Base-by-base conservation (phyloP, 2,888 invertebrate genomes). In the Fragum sueziense region DNA sequence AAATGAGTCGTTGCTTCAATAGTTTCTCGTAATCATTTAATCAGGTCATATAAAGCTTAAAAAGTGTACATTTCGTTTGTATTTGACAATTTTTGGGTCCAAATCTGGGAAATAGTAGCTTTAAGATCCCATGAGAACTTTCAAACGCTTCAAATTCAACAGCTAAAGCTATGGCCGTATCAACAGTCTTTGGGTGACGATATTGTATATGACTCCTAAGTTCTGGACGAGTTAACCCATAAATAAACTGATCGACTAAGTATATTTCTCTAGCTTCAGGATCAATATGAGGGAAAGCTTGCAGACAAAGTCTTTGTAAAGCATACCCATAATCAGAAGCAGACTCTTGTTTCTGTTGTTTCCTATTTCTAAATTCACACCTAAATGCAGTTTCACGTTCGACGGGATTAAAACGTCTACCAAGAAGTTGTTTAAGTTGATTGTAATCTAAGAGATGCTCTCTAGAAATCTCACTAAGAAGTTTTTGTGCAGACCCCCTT, bases 81-180 rank as follows among this genome's bases (percentile, higher is more conserved):
- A n/a, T n/a, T n/a, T n/a, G n/a, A n/a, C n/a, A n/a, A n/a, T n/a
- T n/a, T n/a, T n/a, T n/a, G n/a, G n/a, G n/a, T n/a, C n/a, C n/a
- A n/a, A n/a, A n/a, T n/a, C n/a, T n/a, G n/a, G n/a, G n/a, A n/a
- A n/a, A n/a, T n/a, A n/a, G n/a, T n/a, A n/a, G n/a, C n/a, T n/a
- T n/a, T n/a, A n/a, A n/a, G n/a, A 75, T 75, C 22, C 70, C 74
- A 2, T 68, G 74, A 20, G 74, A 69, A 29, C 47, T 22, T 31
- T 75, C 69, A 62, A 62, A 75, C 14, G 73, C 77, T 29, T 73
- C 73, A 78, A 62, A 78, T 61, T 73, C 77, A 9, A 74, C 29
- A 22, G 77, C 77, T 27, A 68, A 33, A 7, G 59, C 70, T 17
- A 73, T 73, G n/a, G 77, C 73, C 52, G 61, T 22, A 37, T 73